Evolutionary conservation across 2,888 invertebrate genomes (phyloP).

Genomic region (Agonopterix arenella): DNA sequence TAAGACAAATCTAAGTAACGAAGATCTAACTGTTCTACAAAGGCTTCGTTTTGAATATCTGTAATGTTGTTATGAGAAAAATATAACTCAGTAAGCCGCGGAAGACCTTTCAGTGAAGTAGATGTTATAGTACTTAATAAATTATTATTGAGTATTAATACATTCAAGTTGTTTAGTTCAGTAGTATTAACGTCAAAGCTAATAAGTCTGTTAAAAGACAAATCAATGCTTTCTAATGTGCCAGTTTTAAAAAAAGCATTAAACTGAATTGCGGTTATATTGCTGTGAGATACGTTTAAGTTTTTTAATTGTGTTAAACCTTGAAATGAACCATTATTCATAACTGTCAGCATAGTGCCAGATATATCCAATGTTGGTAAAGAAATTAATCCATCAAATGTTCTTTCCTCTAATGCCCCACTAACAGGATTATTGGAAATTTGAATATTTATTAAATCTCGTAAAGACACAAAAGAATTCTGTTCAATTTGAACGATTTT

Average conservation of each 20-base stretch:
- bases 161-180: slow-evolving; percentile 28
- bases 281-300: slow-evolving; percentile 44
- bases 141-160: slow-evolving; percentile 42
- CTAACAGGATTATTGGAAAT: slow-evolving; percentile 43
- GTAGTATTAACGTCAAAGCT: slow-evolving; percentile 38
- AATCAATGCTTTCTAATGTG: slow-evolving; percentile 37
- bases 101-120: slow-evolving; percentile 24
- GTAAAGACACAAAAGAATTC: slow-evolving; percentile 34
- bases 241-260: slow-evolving; percentile 40
- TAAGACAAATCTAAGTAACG: slow-evolving; percentile 40
- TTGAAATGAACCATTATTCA: slow-evolving; percentile 44
- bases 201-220: slow-evolving; percentile 42
- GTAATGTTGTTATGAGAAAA: slow-evolving; percentile 35
- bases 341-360: slow-evolving; percentile 24
- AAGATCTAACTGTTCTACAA: slow-evolving; percentile 28
- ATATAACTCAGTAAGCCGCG: slow-evolving; percentile 23
- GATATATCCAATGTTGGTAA: slow-evolving; percentile 49
- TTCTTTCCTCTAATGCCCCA: slow-evolving; percentile 31
- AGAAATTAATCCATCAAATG: slow-evolving; percentile 40
- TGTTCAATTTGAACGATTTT: slow-evolving; percentile 35
- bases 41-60: slow-evolving; percentile 22
- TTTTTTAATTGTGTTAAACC: slow-evolving; percentile 37
- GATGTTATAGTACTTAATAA: slow-evolving; percentile 26
- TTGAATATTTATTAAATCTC: slow-evolving; percentile 35
- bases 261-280: slow-evolving; percentile 35